Conservation (phyloP, 2,797 vertebrate genomes). For the Diglossa cyanea region DNA sequence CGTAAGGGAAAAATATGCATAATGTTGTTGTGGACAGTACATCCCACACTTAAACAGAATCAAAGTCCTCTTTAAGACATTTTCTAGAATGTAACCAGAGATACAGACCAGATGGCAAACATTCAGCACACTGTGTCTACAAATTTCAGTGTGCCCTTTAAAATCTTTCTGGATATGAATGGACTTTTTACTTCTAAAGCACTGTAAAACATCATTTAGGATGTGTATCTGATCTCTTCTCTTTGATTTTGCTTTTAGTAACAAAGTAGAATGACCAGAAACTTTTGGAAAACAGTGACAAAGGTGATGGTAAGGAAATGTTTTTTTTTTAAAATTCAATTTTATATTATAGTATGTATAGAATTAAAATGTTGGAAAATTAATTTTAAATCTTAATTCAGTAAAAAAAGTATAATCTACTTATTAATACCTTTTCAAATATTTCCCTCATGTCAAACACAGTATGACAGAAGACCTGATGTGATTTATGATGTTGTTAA, state of each 20-base stretch:
- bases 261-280: constrained; percentile 70
- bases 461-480: background rate
- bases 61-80: constrained; percentile 51
- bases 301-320: constrained; percentile 75
- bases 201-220: background rate
- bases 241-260: background rate
- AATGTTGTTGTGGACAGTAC: constrained; percentile 44
- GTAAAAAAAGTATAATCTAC: background rate
- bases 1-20: constrained; percentile 64
- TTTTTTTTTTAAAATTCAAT: background rate
- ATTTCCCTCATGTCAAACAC: background rate
- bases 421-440: background rate
- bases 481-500: background rate
- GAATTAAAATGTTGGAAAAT: background rate
- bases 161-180: background rate
- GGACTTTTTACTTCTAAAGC: background rate
- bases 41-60: constrained; percentile 60
- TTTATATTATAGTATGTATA: background rate
- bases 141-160: constrained; percentile 20
- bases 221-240: background rate
- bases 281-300: constrained; percentile 74
- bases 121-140: background rate
- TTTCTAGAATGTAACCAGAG: background rate
- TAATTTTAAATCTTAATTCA: background rate
- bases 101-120: constrained; percentile 13